A percentile compares a stretch with the other conserved stretches of the same genome.
phyloP scores from a whole-genome alignment of 2,888 invertebrate species.

The Apamea crenata region DNA sequence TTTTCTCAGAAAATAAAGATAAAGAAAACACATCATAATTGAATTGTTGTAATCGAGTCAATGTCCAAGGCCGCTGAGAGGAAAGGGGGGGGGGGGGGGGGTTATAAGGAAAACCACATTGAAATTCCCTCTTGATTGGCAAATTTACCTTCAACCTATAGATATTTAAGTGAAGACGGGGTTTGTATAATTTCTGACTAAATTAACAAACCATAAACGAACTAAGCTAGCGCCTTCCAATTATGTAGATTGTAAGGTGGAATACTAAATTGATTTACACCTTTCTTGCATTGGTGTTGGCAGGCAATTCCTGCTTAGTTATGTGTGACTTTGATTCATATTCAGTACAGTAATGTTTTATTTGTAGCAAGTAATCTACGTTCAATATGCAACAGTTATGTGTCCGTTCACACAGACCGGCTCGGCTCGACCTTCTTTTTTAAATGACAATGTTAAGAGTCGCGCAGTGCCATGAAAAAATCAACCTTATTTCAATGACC shows the following conservation, averaged over 20 bases:
- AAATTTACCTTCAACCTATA: constrained; percentile 56
- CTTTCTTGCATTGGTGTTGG: constrained; percentile 10
- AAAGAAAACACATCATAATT: constrained; percentile 46
- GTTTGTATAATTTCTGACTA: constrained; percentile 60
- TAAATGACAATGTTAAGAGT: too few relatives aligned
- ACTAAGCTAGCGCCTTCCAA: constrained; percentile 31
- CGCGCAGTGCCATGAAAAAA: too few relatives aligned
- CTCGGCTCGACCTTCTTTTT: too few relatives aligned
- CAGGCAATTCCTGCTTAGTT: background rate
- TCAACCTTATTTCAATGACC: too few relatives aligned
- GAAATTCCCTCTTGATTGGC: constrained; percentile 62
- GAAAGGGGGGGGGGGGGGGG: constrained; percentile 4
- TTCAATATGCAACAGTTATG: background rate
- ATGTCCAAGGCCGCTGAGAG: constrained; percentile 16
- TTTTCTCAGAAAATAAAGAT: background rate
- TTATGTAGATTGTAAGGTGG: constrained; percentile 46
- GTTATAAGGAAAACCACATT: constrained; percentile 60
- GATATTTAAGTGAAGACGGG: constrained; percentile 46
- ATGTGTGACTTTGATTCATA: background rate
- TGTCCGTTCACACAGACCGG: too few relatives aligned
- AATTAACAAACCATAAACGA: constrained; percentile 54
- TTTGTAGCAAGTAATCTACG: background rate
- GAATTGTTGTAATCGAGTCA: constrained; percentile 59
- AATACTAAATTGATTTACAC: constrained; percentile 40
- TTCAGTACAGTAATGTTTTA: background rate